These are phyloP conservation scores for Lasioglossum pauxillum DNA, from an alignment of 2,888 invertebrate genomes.

Conservation along the genomic window DNA sequence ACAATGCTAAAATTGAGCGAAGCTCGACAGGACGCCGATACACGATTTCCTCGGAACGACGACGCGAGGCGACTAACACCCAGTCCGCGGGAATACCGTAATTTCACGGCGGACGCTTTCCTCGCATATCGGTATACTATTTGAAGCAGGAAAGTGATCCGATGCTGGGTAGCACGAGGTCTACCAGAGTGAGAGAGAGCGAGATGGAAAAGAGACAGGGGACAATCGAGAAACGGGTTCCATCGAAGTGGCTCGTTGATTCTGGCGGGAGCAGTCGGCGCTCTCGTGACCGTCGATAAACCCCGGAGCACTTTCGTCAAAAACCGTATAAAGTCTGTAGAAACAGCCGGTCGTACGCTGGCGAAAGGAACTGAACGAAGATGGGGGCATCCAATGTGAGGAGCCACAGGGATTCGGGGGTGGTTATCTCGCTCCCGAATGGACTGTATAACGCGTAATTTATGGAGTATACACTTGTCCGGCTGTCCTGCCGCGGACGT, in stretches of 20 bases:
- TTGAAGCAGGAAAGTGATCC: slow-evolving; percentile 29
- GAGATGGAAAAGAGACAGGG: not conserved
- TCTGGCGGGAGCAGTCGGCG: slow-evolving; percentile 26
- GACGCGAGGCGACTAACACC: slow-evolving; percentile 9
- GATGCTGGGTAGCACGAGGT: not conserved
- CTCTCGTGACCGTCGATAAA: slow-evolving; percentile 66
- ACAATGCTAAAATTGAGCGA: not conserved
- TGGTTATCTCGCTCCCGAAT: slow-evolving; percentile 69
- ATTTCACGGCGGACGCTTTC: slow-evolving; percentile 27
- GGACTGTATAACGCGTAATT: slow-evolving; percentile 76
- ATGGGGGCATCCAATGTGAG: slow-evolving; percentile 31
- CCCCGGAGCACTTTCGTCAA: slow-evolving; percentile 71
- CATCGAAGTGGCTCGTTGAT: slow-evolving; percentile 33
- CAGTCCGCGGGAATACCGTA: slow-evolving; percentile 28
- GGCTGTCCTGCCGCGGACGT: slow-evolving; percentile 33
- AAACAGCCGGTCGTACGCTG: slow-evolving; percentile 53
- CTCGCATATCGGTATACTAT: slow-evolving; percentile 35
- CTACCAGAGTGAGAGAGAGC: not conserved
- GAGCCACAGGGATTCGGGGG: slow-evolving; percentile 27
- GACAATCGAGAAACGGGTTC: slow-evolving; percentile 24
- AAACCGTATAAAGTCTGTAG: slow-evolving; percentile 73
- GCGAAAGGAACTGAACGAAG: slow-evolving; percentile 62
- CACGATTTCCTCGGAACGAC: not conserved
- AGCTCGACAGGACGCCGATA: not conserved
- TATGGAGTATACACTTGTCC: slow-evolving; percentile 70